Base-by-base conservation (phyloP, 1,140 invertebrate species). In the Megalopta genalis region DNA sequence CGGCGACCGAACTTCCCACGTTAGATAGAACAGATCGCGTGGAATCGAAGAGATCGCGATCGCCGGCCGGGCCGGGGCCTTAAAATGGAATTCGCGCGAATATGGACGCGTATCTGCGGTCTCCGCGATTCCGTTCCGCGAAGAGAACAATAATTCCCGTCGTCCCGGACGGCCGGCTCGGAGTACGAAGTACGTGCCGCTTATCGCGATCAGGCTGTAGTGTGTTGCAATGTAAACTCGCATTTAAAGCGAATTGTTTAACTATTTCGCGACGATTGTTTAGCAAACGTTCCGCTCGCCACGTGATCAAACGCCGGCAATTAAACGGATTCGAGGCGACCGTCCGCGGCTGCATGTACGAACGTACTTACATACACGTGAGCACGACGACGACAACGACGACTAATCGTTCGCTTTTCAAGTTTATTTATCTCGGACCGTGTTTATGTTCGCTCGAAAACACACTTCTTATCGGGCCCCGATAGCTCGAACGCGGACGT, bases 1-100 rank as follows among this genome's bases (percentile, higher is more conserved):
- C 32, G 9, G 42, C 42, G 9, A 10, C 42, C 42, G 42, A 46
- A 46, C 10, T 46, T 46, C 42, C 42, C 42, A 12, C 42, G 42
- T 46, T 46, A 46, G 71, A 52, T 64, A 37, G 52, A 52, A 64
- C 60, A 21, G 27, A 65, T 64, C 37, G 42, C 9, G 21, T 18
- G 9, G n/a, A 52, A 64, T 49, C 16, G 59, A 72, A 59, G 70
- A 32, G 39, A 72, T 63, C n/a, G 59, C 59, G 59, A 63, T 63
- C 23, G 42, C 63, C 16, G 60, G 27, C 18, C 39, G 39, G 32
- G 25, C 42, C 18, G 25, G 39, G 32, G 25, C 42, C 71, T 73
- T 32, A 73, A 73, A 73, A 37, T 64, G 60, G 60, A 23, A 73
- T 73, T 64, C n/a, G 16, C 37, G 16, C 42, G 60, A 37, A 64